A percentile compares a stretch with the other conserved stretches of the same genome.
These are phyloP conservation scores for Ceyx erithaca DNA, from an alignment of 2,797 vertebrate genomes.

Conservation along the genomic window DNA sequence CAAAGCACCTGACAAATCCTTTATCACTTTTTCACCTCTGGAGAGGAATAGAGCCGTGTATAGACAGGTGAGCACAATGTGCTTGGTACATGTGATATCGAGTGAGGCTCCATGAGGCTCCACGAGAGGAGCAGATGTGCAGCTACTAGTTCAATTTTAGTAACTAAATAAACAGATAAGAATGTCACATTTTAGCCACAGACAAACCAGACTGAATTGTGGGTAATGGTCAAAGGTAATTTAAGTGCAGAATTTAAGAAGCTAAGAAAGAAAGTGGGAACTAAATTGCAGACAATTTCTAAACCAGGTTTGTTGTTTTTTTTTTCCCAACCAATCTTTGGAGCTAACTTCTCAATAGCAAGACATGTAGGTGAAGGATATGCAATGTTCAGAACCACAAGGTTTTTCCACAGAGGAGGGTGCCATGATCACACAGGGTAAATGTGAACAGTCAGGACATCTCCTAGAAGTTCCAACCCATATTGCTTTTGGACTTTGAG, in stretches of 20 bases:
- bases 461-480: neutral
- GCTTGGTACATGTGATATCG: neutral
- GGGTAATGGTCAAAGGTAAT: neutral
- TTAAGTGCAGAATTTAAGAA: neutral
- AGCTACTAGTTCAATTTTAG: neutral
- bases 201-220: neutral
- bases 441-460: neutral
- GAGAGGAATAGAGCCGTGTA: rapidly evolving
- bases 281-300: neutral
- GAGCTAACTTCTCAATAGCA: neutral
- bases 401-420: neutral
- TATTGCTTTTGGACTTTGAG: neutral
- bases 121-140: neutral
- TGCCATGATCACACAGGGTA: neutral
- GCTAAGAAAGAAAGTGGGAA: neutral
- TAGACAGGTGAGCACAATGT: neutral
- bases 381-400: neutral
- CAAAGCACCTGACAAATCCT: neutral
- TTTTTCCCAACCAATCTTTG: neutral
- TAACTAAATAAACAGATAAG: neutral
- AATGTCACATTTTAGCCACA: neutral
- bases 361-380: neutral
- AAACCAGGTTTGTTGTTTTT: neutral
- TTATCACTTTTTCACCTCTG: neutral
- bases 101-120: neutral